These are phyloP conservation scores for Ursus arctos DNA, from an alignment of 2,113 vertebrate species.

Conservation along the genomic window DNA sequence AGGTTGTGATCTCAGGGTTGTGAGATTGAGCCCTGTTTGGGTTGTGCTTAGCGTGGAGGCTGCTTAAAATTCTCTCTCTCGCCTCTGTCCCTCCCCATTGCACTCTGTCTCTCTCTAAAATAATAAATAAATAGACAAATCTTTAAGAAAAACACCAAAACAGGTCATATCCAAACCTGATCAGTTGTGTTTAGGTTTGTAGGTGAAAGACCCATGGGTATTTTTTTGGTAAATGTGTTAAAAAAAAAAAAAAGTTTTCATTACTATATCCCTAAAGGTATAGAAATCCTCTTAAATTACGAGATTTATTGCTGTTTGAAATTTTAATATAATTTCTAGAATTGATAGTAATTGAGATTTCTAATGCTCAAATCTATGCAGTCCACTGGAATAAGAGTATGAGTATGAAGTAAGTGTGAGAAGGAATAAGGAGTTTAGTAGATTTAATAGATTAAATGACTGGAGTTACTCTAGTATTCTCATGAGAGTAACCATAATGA, in stretches of 20 bases:
- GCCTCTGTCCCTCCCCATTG: neutral
- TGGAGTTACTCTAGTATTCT: neutral
- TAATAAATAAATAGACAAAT: neutral
- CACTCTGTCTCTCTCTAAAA: neutral
- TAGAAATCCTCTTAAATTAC: conserved; percentile 33
- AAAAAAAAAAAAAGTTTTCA: neutral
- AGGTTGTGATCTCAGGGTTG: neutral
- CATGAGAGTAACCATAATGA: neutral
- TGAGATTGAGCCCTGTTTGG: neutral
- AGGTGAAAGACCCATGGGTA: neutral
- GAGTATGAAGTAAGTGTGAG: neutral
- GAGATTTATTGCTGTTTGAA: neutral
- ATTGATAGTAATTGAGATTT: conserved; percentile 29
- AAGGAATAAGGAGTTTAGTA: conserved; percentile 22
- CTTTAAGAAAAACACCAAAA: neutral
- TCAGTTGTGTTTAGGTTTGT: neutral
- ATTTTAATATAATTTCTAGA: neutral
- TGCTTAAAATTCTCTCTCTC: neutral
- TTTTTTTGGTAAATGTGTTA: conserved; percentile 41
- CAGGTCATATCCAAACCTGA: neutral
- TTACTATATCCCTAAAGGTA: neutral
- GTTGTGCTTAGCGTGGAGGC: neutral
- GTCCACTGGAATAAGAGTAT: conserved; percentile 15
- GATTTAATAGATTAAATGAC: neutral
- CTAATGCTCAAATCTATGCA: neutral